phyloP scores from a whole-genome alignment of 2,888 invertebrate genomes.

The Hoplodrina ambigua region DNA sequence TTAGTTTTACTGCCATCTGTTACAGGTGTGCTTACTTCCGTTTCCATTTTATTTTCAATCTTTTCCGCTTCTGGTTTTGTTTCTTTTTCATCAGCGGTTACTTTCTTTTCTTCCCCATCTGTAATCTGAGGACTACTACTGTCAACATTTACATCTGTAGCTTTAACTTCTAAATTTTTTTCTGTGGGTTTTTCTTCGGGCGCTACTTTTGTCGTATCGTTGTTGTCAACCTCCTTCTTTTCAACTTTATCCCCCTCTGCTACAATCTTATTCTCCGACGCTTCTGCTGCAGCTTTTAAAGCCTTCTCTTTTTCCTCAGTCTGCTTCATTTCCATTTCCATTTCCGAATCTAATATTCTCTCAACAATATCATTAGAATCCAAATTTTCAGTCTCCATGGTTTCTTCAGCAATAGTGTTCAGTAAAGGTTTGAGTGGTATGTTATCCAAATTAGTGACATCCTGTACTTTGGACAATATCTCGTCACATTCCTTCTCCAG shows the following conservation, averaged over 20 bases:
- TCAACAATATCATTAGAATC: conserved; percentile 85
- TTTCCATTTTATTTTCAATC: conserved; percentile 56
- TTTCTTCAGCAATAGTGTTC: conserved; percentile 82
- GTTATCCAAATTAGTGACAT: conserved; percentile 84
- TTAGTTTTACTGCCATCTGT: conserved; percentile 60
- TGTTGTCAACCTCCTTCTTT: conserved; percentile 43
- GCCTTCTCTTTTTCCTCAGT: conserved; percentile 69
- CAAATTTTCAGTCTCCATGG: conserved; percentile 81
- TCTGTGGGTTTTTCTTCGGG: conserved; percentile 59
- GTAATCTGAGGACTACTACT: conserved; percentile 57
- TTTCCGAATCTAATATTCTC: conserved; percentile 82
- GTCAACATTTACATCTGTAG: conserved; percentile 58
- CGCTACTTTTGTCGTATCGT: conserved; percentile 32
- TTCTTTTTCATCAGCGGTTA: conserved; percentile 37
- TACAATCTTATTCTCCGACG: conserved; percentile 63
- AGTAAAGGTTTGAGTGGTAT: conserved; percentile 82
- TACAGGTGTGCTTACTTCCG: conserved; percentile 47
- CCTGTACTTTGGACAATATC: conserved; percentile 86
- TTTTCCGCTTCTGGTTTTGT: conserved; percentile 37
- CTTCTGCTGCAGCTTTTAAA: conserved; percentile 67
- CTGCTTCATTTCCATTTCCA: conserved; percentile 81
- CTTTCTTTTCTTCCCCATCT: conserved; percentile 50
- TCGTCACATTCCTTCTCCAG: conserved; percentile 88
- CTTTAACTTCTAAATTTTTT: conserved; percentile 54
- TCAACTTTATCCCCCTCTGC: conserved; percentile 47